phyloP scores from a whole-genome alignment of 2,113 vertebrate species.

The Pomatostomus ruficeps region DNA sequence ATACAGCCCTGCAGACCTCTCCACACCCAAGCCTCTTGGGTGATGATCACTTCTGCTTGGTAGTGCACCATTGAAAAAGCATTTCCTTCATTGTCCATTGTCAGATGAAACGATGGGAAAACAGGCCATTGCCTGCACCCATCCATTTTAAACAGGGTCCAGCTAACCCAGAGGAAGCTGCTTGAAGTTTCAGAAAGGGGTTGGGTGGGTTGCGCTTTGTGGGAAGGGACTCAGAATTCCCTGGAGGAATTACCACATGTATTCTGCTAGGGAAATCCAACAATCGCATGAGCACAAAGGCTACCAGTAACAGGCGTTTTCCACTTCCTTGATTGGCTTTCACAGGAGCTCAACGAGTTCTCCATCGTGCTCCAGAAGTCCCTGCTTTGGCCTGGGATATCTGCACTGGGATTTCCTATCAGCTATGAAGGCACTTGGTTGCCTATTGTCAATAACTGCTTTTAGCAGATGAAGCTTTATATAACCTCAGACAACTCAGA shows the following conservation, averaged over 20 bases:
- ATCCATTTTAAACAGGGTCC: not conserved
- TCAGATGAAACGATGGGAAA: conserved; percentile 5
- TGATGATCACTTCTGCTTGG: not conserved
- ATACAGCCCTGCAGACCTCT: not conserved
- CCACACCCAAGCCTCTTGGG: not conserved
- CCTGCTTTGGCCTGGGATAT: not conserved
- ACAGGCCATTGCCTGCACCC: not conserved
- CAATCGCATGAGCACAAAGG: conserved; percentile 7
- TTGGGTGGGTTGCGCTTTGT: conserved; percentile 1
- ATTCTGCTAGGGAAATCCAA: conserved; percentile 38
- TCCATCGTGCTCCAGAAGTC: not conserved
- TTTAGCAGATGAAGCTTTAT: not conserved
- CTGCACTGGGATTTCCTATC: conserved; percentile 11
- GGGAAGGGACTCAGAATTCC: not conserved
- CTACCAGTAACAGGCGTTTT: not conserved
- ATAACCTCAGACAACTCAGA: not conserved
- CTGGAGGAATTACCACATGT: not conserved
- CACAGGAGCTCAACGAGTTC: not conserved
- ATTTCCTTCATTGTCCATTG: not conserved
- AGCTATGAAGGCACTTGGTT: not conserved
- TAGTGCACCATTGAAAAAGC: not conserved
- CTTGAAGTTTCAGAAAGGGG: conserved; percentile 15
- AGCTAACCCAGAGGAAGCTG: not conserved
- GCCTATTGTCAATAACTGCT: not conserved
- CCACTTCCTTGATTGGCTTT: conserved; percentile 14